These are phyloP conservation scores for Lamproptera curius DNA, from an alignment of 2,888 invertebrate species.

Conservation along the genomic window DNA sequence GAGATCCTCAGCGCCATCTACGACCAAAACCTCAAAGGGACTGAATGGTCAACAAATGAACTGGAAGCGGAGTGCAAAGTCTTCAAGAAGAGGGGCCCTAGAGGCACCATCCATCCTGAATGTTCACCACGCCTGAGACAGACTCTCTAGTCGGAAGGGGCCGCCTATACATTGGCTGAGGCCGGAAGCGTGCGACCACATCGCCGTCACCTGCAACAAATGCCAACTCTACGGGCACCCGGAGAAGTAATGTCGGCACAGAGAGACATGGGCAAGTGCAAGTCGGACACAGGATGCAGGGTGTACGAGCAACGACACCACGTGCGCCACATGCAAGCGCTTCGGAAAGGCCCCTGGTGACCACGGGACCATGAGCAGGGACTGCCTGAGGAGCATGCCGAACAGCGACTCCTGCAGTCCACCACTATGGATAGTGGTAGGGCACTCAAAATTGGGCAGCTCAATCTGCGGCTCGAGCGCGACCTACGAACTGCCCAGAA, in stretches of 20 bases:
- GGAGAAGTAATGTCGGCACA: neutral
- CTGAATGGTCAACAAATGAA: neutral
- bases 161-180: conserved; percentile 19
- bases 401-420: neutral
- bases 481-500: conserved; percentile 7
- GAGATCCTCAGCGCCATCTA: conserved; percentile 10
- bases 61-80: neutral
- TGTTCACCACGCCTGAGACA: conserved; percentile 17
- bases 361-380: neutral
- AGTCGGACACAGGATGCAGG: neutral
- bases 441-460: conserved; percentile 29
- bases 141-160: neutral
- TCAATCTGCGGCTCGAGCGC: conserved; percentile 25
- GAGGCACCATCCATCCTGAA: conserved; percentile 6
- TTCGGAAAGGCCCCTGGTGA: neutral
- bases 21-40: conserved; percentile 14
- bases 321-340: neutral
- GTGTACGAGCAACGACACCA: neutral
- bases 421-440: neutral
- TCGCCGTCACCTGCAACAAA: conserved; percentile 17
- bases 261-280: neutral
- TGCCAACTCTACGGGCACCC: neutral
- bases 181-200: conserved; percentile 11
- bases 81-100: neutral
- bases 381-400: neutral